Base-by-base conservation (phyloP, 2,113 vertebrate species). In the Deroptyus accipitrinus region DNA sequence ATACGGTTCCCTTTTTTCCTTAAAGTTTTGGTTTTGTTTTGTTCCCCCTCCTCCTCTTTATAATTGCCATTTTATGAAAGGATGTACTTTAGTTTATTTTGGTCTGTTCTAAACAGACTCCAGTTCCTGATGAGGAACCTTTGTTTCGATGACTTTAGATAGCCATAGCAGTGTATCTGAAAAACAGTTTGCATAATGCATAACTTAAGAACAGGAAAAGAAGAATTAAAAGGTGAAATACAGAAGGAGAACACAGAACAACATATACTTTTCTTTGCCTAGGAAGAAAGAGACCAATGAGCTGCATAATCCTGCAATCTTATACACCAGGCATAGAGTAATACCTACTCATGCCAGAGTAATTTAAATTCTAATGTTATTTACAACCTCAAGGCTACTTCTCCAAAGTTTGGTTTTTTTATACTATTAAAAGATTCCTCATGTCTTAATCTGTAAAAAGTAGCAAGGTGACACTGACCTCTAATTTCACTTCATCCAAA, bases 391-490 rank as follows among this genome's bases (percentile, higher is more conserved):
- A 76, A 49, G 68, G 44, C 7, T 49, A 70, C 30, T 61, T 30
- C 15, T 46, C 9, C 5, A 61, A 67, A 68, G 57, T 24, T 35
- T 35, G 0, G 1, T 31, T 35, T 73, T 35, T 64, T 15, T 22
- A 14, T 19, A 35, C 4, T 28, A 7, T 37, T 4, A 86, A 52
- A 30, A 3, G 80, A 74, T 33, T 80, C 12, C 17, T 82, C 4
- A 2, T 22, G 8, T 63, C 30, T 67, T n/a, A 41, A 41, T 73
- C 22, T 55, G 4, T 33, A 42, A 25, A 89, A 52, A 96, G 10
- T 55, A 94, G 8, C 12, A 83, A 88, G 44, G 51, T 77, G n/a
- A 86, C 35, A 95, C 97, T 86, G 67, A 98, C 98, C 95, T 98
- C 96, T 33, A 70, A 44, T 44, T 80, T 95, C 8, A 96, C 41